Evolutionary conservation across 1,140 invertebrate species (phyloP).

Genomic region (Drosophila dunni): DNA sequence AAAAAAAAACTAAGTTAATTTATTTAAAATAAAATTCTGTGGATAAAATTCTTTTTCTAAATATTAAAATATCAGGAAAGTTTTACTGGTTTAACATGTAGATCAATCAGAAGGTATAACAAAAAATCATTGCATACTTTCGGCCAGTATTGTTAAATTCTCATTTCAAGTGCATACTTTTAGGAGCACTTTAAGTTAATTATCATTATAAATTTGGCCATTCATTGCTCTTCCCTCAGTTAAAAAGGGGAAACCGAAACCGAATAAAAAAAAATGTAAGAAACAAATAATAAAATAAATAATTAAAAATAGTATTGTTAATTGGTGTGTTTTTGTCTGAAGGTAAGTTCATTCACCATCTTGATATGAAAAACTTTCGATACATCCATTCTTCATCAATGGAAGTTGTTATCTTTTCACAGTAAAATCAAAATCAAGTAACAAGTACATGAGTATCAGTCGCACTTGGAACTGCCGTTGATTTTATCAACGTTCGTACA

Average conservation of each 20-base stretch:
- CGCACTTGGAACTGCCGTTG: slow-evolving; percentile 20
- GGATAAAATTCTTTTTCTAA: no score
- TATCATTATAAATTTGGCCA: background rate
- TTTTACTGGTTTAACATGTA: no score
- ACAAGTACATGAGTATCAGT: slow-evolving; percentile 30
- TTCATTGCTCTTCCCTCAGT: background rate
- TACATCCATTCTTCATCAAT: slow-evolving; percentile 35
- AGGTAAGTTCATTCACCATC: background rate
- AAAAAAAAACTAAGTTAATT: no score
- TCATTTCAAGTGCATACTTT: slow-evolving; percentile 7
- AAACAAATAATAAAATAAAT: background rate
- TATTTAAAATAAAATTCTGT: no score
- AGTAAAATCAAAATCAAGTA: slow-evolving; percentile 34
- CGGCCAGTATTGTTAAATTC: background rate
- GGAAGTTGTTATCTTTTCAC: slow-evolving; percentile 51
- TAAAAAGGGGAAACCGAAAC: no score
- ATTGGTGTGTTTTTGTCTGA: background rate
- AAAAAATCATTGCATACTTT: slow-evolving; percentile 11
- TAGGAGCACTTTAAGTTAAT: background rate
- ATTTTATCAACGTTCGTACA: slow-evolving; percentile 50
- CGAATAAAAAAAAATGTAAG: background rate
- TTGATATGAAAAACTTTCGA: slow-evolving; percentile 3
- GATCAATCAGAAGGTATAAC: no score
- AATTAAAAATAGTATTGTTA: background rate
- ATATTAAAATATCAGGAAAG: no score